Conservation (phyloP, 1,140 invertebrate genomes). For the Calosoma granatense region DNA sequence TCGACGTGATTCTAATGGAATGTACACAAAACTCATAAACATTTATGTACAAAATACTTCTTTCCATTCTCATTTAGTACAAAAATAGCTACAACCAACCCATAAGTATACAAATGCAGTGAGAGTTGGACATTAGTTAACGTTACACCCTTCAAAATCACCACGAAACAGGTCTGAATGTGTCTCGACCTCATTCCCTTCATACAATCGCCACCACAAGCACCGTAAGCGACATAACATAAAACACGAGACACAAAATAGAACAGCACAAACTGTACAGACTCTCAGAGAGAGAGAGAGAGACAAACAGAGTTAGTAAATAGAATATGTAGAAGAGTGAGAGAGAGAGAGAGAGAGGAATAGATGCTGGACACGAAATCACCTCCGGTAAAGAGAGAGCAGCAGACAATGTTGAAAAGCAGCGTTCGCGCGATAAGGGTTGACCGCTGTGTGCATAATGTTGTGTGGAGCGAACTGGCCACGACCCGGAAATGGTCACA, state of each 20-base stretch:
- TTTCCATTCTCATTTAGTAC: too few relatives aligned
- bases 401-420: background rate
- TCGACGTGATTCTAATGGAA: too few relatives aligned
- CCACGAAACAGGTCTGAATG: background rate
- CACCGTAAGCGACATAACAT: background rate
- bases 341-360: background rate
- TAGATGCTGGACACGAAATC: background rate
- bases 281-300: too few relatives aligned
- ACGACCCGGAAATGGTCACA: constrained; percentile 15
- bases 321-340: too few relatives aligned
- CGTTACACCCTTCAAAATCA: background rate
- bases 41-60: too few relatives aligned
- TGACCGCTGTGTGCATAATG: background rate
- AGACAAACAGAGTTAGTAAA: too few relatives aligned
- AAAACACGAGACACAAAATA: background rate
- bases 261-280: background rate
- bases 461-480: background rate
- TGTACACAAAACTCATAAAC: too few relatives aligned
- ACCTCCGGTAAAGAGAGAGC: background rate
- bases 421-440: background rate
- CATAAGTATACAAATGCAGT: background rate
- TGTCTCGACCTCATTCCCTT: background rate
- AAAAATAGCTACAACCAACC: too few relatives aligned
- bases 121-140: background rate
- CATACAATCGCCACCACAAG: background rate